Evolutionary conservation across 2,888 invertebrate species (phyloP).

Genomic region (Aquatica leii): DNA sequence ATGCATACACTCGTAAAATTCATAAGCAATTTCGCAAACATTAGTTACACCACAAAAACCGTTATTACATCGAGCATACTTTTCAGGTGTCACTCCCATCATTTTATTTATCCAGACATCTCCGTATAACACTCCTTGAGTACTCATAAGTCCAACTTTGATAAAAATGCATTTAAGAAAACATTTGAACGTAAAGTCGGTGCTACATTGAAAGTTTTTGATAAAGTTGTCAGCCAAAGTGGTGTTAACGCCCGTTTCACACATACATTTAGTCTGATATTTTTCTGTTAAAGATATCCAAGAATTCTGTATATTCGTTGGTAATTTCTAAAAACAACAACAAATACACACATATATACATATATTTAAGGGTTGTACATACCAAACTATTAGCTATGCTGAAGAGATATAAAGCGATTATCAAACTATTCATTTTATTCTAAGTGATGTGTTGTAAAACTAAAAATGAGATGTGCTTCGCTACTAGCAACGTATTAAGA

Average conservation of each 20-base stretch:
- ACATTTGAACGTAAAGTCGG: background rate
- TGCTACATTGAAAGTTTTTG: background rate
- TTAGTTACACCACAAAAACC: background rate
- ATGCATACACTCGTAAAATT: background rate
- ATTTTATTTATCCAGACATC: background rate
- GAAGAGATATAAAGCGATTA: too few species aligned
- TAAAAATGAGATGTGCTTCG: too few species aligned
- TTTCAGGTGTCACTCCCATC: background rate
- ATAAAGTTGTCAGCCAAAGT: background rate
- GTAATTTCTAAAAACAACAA: background rate
- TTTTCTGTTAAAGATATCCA: background rate
- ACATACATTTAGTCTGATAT: background rate
- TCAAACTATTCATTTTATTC: too few species aligned
- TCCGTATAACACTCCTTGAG: background rate
- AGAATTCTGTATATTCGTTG: background rate
- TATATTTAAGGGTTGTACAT: background rate
- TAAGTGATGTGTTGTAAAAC: too few species aligned
- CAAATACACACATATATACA: background rate
- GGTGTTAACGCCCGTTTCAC: background rate
- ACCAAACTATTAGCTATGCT: background rate
- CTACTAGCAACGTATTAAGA: too few species aligned
- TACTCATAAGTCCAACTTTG: background rate
- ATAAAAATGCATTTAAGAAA: background rate
- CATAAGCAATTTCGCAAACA: background rate
- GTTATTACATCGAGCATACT: background rate